Conservation (phyloP, 2,797 vertebrate species). For the Liasis olivaceus region DNA sequence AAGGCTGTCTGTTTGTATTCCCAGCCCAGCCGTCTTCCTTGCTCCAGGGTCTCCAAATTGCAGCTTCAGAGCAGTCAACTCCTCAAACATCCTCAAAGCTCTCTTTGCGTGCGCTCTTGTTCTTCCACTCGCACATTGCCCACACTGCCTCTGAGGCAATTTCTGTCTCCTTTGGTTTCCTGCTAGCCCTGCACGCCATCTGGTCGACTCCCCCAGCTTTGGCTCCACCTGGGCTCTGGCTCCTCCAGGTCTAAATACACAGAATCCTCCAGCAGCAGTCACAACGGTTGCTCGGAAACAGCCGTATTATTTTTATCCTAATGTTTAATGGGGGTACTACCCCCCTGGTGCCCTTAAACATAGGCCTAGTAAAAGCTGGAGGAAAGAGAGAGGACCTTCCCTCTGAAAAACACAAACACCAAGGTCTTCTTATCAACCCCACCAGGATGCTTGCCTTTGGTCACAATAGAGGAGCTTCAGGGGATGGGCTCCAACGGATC, state of each 20-base stretch:
- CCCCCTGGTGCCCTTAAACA: background rate
- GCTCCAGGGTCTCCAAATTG: background rate
- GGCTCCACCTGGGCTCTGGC: conserved; percentile 37
- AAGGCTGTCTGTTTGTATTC: background rate
- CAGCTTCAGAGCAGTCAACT: background rate
- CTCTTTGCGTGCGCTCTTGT: background rate
- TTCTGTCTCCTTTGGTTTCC: conserved; percentile 40
- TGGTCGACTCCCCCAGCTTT: conserved; percentile 33
- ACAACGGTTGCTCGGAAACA: conserved; percentile 24
- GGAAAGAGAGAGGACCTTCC: background rate
- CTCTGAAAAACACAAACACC: background rate
- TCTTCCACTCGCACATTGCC: background rate
- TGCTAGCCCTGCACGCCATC: conserved; percentile 27
- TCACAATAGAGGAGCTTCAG: background rate
- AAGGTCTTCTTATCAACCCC: background rate
- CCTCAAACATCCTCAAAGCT: background rate
- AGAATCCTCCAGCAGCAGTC: background rate
- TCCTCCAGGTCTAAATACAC: conserved; percentile 27
- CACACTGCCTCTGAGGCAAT: conserved; percentile 18
- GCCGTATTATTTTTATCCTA: conserved; percentile 25
- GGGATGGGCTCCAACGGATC: background rate
- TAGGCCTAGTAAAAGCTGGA: background rate
- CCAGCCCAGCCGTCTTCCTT: background rate
- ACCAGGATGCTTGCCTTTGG: background rate
- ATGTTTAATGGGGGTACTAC: background rate